A percentile compares a stretch with the other conserved stretches of the same genome.
These are phyloP conservation scores for Magallana nippona DNA, from an alignment of 2,888 invertebrate genomes.

Conservation along the genomic window DNA sequence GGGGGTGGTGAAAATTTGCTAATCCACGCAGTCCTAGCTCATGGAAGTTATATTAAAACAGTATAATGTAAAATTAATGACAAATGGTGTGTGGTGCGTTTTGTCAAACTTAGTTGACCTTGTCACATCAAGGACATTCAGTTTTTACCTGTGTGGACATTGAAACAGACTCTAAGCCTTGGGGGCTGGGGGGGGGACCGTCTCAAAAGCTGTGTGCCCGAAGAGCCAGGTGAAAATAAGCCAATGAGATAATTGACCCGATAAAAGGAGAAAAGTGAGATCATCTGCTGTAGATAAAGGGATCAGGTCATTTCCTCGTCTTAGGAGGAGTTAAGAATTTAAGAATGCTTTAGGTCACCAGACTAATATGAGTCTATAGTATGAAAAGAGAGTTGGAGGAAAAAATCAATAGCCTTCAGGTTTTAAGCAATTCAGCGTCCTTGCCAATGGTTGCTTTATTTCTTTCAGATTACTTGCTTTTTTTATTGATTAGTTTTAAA, in stretches of 20 bases:
- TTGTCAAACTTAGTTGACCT: neutral
- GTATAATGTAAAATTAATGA: neutral
- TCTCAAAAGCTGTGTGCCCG: neutral
- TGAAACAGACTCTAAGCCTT: neutral
- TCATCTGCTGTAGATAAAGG: neutral
- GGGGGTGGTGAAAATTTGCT: neutral
- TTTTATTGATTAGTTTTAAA: too few species aligned
- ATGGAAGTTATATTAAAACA: too few species aligned
- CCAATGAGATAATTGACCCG: constrained; percentile 4
- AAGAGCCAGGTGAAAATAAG: neutral
- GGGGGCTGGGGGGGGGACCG: neutral
- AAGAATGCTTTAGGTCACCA: too few species aligned
- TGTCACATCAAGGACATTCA: constrained; percentile 8
- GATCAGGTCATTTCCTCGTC: neutral
- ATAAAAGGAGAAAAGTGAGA: neutral
- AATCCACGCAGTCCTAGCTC: too few species aligned
- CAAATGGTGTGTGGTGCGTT: neutral
- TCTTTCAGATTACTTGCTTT: too few species aligned
- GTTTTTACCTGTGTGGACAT: constrained; percentile 30
- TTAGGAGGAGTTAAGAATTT: too few species aligned
- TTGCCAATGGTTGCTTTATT: too few species aligned
- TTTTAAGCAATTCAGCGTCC: too few species aligned
- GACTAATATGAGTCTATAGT: too few species aligned
- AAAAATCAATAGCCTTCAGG: too few species aligned
- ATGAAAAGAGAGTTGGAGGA: too few species aligned